These are phyloP conservation scores for Ylistrum balloti DNA, from an alignment of 1,140 invertebrate species.

Conservation along the genomic window DNA sequence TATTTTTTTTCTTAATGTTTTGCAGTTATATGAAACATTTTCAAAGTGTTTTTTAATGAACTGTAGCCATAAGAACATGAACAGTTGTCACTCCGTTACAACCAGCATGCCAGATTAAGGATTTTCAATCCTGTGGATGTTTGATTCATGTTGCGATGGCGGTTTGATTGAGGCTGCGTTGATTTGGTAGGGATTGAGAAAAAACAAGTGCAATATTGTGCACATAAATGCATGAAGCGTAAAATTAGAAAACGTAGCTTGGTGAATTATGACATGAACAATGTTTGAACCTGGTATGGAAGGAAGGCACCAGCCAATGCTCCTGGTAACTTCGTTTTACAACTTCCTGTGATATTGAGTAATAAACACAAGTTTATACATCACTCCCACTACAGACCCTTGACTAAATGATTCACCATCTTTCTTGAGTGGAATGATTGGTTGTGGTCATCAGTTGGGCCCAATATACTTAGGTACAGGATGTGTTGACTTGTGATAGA, in stretches of 20 bases:
- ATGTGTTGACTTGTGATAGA: too few species aligned
- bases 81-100: neutral
- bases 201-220: neutral
- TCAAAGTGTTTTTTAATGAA: neutral
- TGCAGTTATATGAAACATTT: too few species aligned
- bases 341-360: constrained; percentile 33
- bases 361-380: neutral
- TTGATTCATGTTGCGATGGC: neutral
- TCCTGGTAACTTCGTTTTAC: neutral
- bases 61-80: neutral
- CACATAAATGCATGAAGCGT: constrained; percentile 30
- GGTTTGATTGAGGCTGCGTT: neutral
- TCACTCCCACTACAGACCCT: neutral
- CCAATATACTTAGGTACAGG: neutral
- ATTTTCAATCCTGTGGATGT: neutral
- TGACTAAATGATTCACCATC: neutral
- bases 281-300: neutral
- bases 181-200: neutral
- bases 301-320: neutral
- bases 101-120: neutral
- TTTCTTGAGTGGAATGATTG: neutral
- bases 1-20: too few species aligned
- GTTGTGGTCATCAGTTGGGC: neutral
- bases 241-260: neutral
- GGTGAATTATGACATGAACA: neutral